These are phyloP conservation scores for Clistopyga incitator DNA, from an alignment of 2,888 invertebrate genomes.

Conservation along the genomic window DNA sequence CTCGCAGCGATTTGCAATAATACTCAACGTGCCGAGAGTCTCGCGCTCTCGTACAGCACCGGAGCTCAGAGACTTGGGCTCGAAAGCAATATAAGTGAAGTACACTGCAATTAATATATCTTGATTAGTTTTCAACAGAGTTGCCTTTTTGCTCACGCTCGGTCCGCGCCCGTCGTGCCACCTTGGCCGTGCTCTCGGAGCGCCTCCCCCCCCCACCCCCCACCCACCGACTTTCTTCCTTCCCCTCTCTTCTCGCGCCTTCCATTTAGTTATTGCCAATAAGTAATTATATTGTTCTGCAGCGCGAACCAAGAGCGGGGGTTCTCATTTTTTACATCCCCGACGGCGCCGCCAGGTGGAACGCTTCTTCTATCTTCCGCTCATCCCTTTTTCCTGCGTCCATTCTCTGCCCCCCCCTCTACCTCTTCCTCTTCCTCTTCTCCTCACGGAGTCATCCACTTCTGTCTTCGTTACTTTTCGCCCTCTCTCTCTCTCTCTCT, in stretches of 20 bases:
- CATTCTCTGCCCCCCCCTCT: conserved; percentile 23
- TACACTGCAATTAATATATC: conserved; percentile 82
- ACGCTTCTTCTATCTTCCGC: conserved; percentile 46
- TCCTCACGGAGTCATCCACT: conserved; percentile 51
- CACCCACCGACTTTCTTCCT: conserved; percentile 41
- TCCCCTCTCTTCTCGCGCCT: conserved; percentile 58
- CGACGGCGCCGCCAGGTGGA: conserved; percentile 69
- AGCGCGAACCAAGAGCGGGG: conserved; percentile 63
- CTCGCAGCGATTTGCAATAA: conserved; percentile 79
- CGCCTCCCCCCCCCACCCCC: conserved; percentile 44
- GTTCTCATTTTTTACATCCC: conserved; percentile 70
- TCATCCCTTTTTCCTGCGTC: conserved; percentile 29
- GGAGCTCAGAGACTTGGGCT: conserved; percentile 57
- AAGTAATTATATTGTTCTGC: conserved; percentile 75
- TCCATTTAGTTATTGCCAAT: conserved; percentile 77
- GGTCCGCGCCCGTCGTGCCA: conserved; percentile 65
- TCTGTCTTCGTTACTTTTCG: conserved; percentile 23
- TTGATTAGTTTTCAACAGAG: conserved; percentile 81
- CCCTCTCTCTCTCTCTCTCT: conserved; percentile 40
- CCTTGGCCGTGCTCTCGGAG: conserved; percentile 60
- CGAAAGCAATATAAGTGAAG: conserved; percentile 79
- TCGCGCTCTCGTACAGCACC: background rate
- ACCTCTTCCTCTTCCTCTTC: conserved; percentile 11
- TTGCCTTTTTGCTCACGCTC: conserved; percentile 74
- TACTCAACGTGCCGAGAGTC: conserved; percentile 73